Evolutionary conservation across 2,888 invertebrate species (phyloP).

Genomic region (Nyleta sp.): DNA sequence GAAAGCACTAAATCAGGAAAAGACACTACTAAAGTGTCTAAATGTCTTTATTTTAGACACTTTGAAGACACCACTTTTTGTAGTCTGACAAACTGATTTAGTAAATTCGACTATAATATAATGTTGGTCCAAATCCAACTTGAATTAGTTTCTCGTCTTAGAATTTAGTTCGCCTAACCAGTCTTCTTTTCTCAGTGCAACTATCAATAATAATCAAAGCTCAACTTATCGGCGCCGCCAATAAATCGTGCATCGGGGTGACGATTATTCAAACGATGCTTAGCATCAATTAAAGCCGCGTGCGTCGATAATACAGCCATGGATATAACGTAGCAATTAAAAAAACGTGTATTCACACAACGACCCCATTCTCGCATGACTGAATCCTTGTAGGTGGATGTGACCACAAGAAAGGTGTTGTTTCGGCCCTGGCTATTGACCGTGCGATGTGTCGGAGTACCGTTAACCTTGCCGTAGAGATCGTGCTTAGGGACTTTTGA

Average conservation of each 20-base stretch:
- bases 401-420: slow-evolving; percentile 68
- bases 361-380: slow-evolving; percentile 62
- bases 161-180: too few relatives aligned
- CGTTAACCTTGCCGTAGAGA: slow-evolving; percentile 73
- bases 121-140: too few relatives aligned
- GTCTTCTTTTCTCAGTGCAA: too few relatives aligned
- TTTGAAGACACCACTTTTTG: too few relatives aligned
- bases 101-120: too few relatives aligned
- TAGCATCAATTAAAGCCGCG: slow-evolving; percentile 45
- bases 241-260: slow-evolving; percentile 21
- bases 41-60: too few relatives aligned
- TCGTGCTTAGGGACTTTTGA: slow-evolving; percentile 75
- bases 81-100: too few relatives aligned
- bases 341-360: slow-evolving; percentile 60
- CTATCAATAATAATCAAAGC: too few relatives aligned
- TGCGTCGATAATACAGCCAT: slow-evolving; percentile 31
- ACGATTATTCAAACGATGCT: slow-evolving; percentile 40
- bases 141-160: too few relatives aligned
- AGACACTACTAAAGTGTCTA: too few relatives aligned
- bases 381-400: slow-evolving; percentile 62
- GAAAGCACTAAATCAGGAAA: too few relatives aligned
- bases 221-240: not conserved
- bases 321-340: slow-evolving; percentile 29
- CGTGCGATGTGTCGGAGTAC: slow-evolving; percentile 77
- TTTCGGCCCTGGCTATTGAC: slow-evolving; percentile 72